phyloP scores from a whole-genome alignment of 1,140 invertebrate species.

The Octopus bimaculoides region DNA sequence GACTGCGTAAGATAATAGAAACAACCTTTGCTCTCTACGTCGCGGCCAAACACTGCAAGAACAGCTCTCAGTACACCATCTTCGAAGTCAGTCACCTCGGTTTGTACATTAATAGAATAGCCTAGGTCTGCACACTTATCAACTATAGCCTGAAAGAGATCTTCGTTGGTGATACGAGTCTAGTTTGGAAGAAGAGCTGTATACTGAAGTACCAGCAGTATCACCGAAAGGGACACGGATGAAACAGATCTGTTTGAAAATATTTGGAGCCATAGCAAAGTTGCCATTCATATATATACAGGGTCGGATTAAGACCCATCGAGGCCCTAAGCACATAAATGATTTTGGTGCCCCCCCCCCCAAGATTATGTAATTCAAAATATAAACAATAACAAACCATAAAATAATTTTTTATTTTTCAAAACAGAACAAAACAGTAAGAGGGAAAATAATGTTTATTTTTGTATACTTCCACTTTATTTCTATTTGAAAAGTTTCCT shows the following conservation, averaged over 20 bases:
- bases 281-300: conserved; percentile 25
- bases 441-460: no score
- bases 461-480: no score
- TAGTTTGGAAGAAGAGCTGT: conserved; percentile 28
- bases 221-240: conserved; percentile 25
- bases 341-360: no score
- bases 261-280: conserved; percentile 24
- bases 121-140: conserved; percentile 3
- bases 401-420: no score
- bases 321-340: no score
- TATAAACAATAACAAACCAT: no score
- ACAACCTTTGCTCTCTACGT: conserved; percentile 10
- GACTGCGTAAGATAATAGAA: conserved; percentile 19
- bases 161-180: conserved; percentile 18
- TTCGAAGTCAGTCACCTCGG: background rate
- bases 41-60: background rate
- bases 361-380: no score
- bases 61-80: conserved; percentile 1
- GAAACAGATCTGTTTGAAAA: conserved; percentile 24
- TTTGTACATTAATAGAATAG: background rate
- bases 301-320: no score
- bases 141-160: conserved; percentile 11
- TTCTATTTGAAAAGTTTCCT: no score
- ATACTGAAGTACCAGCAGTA: conserved; percentile 22
- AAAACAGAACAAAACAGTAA: no score